Base-by-base conservation (phyloP, 2,797 vertebrate genomes). In the Amphiprion clarkii region DNA sequence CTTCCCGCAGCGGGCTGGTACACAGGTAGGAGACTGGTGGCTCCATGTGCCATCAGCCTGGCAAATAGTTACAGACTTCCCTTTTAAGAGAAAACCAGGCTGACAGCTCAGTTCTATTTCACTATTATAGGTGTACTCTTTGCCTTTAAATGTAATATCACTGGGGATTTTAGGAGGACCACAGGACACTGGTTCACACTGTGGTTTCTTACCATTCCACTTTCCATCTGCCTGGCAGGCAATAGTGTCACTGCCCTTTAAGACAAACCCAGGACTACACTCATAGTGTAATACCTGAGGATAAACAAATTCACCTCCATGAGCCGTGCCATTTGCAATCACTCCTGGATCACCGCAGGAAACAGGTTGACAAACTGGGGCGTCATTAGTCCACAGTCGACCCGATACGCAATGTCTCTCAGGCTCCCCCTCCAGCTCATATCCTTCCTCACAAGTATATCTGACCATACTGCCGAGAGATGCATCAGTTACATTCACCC, bases 1-100 rank as follows among this genome's bases (percentile, higher is more conserved):
- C 68, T 82, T 81, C 21, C 93, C 78, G 59, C 98, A 99, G 27
- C 49, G 89, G 54, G 96, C 89, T 3, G 94, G 92, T 19, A 92
- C 84, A 72, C 98, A 99, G 48, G 79, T 64, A 1, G 94, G 96
- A 66, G 90, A 55, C 6, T 72, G 44, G 39, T 96, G 95, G 88
- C 96, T 99, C 98, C 98, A 99, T 75, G 90, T 96, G 60, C 97
- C 96, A 17, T 97, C 95, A 21, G 94, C 94, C 84, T 96, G 96
- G 77, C 98, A 99, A 53, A 95, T 75, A 55, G 94, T 96, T n/a
- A 75, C 88, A 3, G 88, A 87, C 62, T 93, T 90, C 10, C 97
- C 98, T 55, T 95, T 86, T 36, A 99, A 87, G 16, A 95, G 56
- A 52, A 97, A 99, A 8, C 98, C 97, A 48, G 94, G 61, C 0